Base-by-base conservation (phyloP, 2,888 invertebrate species). In the Sceliomorpha sp. region DNA sequence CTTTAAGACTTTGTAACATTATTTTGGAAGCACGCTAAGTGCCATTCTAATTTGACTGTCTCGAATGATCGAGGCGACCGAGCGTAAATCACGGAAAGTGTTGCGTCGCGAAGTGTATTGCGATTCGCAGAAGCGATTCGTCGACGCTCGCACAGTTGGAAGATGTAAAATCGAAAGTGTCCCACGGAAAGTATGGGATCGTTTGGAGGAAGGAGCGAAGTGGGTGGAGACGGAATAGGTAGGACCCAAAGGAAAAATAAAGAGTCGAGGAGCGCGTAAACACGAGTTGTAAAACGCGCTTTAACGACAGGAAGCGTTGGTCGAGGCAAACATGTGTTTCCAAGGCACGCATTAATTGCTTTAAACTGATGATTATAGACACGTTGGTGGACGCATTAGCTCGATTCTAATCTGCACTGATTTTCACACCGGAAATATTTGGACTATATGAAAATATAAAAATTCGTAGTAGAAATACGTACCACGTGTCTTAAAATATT, bases 221-320 rank as follows among this genome's bases (percentile, higher is more conserved):
- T 31, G 20, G 6, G n/a, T 12, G 9, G 10, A 9, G 45, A 7
- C 13, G 15, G n/a, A 27, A 20, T 5, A 9, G 47, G 51, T n/a
- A 36, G 29, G n/a, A 12, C 15, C 37, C 32, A 26, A 64, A 50
- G 29, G 3, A 37, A 37, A 37, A 9, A 32, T 12, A 55, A 14
- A 37, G 12, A 14, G 6, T 3, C 12, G 55, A 67, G 48, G 15
- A 58, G 15, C 69, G 70, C 73, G 75, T 74, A 78, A 82, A 78
- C 74, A 75, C 71, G 66, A 75, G 79, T 74, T 79, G 81, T 82
- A 77, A 82, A 79, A 72, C 77, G 78, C 70, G 70, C 73, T 85
- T 87, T 87, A 86, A 87, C 87, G 87, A 87, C 86, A 79, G 87
- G 87, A 87, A 87, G 82, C 74, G 82, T 83, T 78, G 77, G 62